Evolutionary conservation across 2,888 invertebrate genomes (phyloP).

Genomic region (Ptilodon capucinus): DNA sequence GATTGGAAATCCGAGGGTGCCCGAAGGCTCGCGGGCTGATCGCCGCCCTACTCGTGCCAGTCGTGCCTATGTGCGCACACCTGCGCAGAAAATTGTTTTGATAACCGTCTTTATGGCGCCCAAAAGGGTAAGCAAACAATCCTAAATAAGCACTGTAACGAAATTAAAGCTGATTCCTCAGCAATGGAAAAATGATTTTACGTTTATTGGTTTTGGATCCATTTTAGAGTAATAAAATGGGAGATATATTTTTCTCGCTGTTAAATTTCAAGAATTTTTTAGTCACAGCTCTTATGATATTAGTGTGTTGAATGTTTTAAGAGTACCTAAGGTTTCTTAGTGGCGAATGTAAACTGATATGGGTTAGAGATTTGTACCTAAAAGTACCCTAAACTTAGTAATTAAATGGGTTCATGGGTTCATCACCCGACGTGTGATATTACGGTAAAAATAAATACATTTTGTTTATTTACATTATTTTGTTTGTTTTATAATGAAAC

Average conservation of each 20-base stretch:
- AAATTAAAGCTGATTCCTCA: constrained; percentile 9
- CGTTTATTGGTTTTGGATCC: constrained; percentile 5
- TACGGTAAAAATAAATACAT: too few species aligned
- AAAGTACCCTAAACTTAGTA: too few species aligned
- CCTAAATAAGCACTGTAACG: constrained; percentile 26
- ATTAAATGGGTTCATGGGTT: too few species aligned
- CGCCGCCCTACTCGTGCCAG: neutral
- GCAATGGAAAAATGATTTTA: constrained; percentile 11
- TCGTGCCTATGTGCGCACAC: neutral
- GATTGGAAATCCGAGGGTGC: neutral
- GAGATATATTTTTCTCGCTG: neutral
- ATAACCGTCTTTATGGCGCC: constrained; percentile 18
- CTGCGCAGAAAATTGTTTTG: constrained; percentile 8
- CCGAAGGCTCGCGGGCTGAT: neutral
- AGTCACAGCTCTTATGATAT: too few species aligned
- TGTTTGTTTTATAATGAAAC: too few species aligned
- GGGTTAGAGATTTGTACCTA: too few species aligned
- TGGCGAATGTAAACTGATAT: too few species aligned
- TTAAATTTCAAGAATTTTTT: neutral
- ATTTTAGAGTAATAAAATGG: neutral
- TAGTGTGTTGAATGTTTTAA: too few species aligned
- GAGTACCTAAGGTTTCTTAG: too few species aligned
- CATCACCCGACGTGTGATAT: too few species aligned
- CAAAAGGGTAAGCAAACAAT: constrained; percentile 7
- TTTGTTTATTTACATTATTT: too few species aligned